Conservation (phyloP, 1,140 invertebrate genomes). For the Thaumatotibia leucotreta region DNA sequence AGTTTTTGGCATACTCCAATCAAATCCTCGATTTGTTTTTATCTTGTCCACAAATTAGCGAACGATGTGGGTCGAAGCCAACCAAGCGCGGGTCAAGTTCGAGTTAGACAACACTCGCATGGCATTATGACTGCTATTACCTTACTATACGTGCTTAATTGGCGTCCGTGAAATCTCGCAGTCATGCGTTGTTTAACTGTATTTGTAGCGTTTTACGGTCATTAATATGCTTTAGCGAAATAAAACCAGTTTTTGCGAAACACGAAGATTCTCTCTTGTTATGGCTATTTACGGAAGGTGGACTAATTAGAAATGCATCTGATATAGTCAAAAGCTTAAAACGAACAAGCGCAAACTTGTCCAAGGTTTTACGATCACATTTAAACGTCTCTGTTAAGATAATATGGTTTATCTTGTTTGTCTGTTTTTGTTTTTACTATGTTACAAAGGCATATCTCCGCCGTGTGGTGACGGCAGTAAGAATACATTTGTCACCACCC, state of each 20-base stretch:
- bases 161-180: not conserved
- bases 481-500: too few relatives aligned
- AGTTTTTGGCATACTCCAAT: not conserved
- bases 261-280: not conserved
- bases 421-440: too few relatives aligned
- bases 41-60: constrained; percentile 30
- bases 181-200: not conserved
- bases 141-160: constrained; percentile 17
- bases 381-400: too few relatives aligned
- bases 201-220: not conserved
- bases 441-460: too few relatives aligned
- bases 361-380: too few relatives aligned
- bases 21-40: constrained; percentile 10
- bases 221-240: not conserved
- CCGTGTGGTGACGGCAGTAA: too few relatives aligned
- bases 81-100: constrained; percentile 40
- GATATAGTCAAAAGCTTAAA: too few relatives aligned
- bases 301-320: too few relatives aligned
- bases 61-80: constrained; percentile 23
- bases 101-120: constrained; percentile 9
- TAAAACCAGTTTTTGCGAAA: not conserved
- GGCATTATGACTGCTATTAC: constrained; percentile 14
- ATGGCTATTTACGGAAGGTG: too few relatives aligned
- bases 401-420: too few relatives aligned
- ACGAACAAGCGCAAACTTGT: too few relatives aligned